These are phyloP conservation scores for Neotoma lepida DNA, from an alignment of 2,113 vertebrate genomes.

Conservation along the genomic window DNA sequence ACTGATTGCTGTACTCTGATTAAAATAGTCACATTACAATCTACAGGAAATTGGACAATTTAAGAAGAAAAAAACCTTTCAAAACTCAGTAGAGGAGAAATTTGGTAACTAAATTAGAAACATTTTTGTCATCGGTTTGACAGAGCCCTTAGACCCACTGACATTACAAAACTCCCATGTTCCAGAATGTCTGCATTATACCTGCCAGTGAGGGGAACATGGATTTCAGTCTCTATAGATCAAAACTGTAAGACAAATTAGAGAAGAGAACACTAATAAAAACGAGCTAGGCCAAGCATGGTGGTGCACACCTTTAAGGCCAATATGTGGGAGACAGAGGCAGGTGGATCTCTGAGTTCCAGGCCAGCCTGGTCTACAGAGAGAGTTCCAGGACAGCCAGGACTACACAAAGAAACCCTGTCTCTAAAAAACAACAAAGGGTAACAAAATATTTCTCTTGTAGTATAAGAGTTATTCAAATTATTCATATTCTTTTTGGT, in stretches of 20 bases:
- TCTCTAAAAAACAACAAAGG: background rate
- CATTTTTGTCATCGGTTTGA: background rate
- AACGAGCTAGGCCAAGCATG: background rate
- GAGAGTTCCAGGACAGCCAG: background rate
- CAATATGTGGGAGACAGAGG: background rate
- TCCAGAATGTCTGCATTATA: background rate
- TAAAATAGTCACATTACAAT: constrained; percentile 54
- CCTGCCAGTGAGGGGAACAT: background rate
- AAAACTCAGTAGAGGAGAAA: constrained; percentile 34
- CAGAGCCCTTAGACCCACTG: background rate
- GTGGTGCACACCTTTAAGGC: background rate
- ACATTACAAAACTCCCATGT: background rate
- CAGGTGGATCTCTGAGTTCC: background rate
- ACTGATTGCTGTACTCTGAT: constrained; percentile 31
- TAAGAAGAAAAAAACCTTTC: constrained; percentile 40
- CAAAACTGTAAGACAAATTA: background rate
- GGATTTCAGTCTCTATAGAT: constrained; percentile 1
- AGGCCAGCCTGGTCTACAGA: background rate
- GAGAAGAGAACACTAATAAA: background rate
- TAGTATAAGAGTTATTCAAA: background rate
- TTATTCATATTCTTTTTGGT: background rate
- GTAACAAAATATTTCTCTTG: background rate
- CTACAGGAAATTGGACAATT: constrained; percentile 53
- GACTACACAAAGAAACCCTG: background rate
- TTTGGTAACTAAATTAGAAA: constrained; percentile 47